Evolutionary conservation across 2,888 invertebrate species (phyloP), one percentile per base, ranked within the genome.

Genomic region (Monopis laevigella): DNA sequence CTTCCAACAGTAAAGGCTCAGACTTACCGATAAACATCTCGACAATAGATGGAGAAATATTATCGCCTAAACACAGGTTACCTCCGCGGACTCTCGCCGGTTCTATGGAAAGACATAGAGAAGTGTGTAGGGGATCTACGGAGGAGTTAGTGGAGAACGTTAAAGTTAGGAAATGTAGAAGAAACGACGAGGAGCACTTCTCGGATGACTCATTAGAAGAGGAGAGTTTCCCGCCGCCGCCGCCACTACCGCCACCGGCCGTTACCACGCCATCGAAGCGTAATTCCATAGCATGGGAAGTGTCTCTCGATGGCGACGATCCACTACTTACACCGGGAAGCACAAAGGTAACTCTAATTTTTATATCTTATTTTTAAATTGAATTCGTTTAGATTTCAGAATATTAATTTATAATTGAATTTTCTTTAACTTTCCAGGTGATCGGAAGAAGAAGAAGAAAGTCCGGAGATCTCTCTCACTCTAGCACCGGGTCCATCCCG

Each of bases 271-370:
- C 84, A 52, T 86, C 86, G 59, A 91, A 91, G 75, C 84, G 90
- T 55, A 88, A 88, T 60, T 91, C 92, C 61, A 91, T 92, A 52
- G 92, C 92, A 47, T 92, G 93, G 92, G 92, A 93, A 82, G 92
- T 93, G 48, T 88, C 92, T 47, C 82, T 93, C 54, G 88, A 88
- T 61, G 87, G 86, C 62, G 82, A 82, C 57, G 87, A 88, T 62
- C 85, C 87, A 43, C 78, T 88, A 30, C 83, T 88, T 46, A 87
- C 87, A 34, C 89, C 89, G 32, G 89, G 86, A 40, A 86, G 86
- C 57, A 87, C 86, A 47, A 87, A 86, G 71, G 87, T 87, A 59
- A 36, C 3, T n/a, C 7, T 32, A 6, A 32, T 32, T 14, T 32
- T 17, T 39, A 3, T 32, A 7, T 28, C n/a, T 4, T 32, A 32